Percentiles rank a stretch among this genome's conserved stretches.
These are phyloP conservation scores for Dione juno DNA, from an alignment of 2,888 invertebrate species.

Conservation along the genomic window DNA sequence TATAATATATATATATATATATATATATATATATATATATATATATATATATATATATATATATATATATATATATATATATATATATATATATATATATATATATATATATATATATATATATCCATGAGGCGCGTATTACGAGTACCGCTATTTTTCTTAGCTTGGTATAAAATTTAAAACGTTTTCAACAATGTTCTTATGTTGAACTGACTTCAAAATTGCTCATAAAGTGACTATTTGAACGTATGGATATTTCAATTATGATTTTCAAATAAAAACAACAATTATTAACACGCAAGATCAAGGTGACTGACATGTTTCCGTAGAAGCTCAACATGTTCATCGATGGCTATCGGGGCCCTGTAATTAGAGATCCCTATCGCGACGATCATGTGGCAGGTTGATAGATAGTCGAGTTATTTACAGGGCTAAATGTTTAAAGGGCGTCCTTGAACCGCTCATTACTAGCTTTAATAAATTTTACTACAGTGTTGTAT, in stretches of 20 bases:
- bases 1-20: no score
- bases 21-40: no score
- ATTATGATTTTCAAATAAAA: background rate
- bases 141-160: no score
- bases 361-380: conserved; percentile 47
- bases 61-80: no score
- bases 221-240: background rate
- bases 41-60: no score
- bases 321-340: conserved; percentile 21
- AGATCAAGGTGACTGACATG: conserved; percentile 7
- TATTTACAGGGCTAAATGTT: conserved; percentile 20
- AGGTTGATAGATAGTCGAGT: conserved; percentile 47
- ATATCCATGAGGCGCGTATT: no score
- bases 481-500: background rate
- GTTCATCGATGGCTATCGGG: conserved; percentile 30
- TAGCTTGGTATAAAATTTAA: no score
- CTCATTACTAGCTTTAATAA: background rate
- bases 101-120: no score
- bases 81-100: no score
- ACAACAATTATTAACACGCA: background rate
- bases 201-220: no score
- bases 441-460: background rate
- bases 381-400: conserved; percentile 48
- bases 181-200: no score
- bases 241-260: background rate